Conservation (phyloP, 2,797 vertebrate genomes). For the Apodemus agrarius region DNA sequence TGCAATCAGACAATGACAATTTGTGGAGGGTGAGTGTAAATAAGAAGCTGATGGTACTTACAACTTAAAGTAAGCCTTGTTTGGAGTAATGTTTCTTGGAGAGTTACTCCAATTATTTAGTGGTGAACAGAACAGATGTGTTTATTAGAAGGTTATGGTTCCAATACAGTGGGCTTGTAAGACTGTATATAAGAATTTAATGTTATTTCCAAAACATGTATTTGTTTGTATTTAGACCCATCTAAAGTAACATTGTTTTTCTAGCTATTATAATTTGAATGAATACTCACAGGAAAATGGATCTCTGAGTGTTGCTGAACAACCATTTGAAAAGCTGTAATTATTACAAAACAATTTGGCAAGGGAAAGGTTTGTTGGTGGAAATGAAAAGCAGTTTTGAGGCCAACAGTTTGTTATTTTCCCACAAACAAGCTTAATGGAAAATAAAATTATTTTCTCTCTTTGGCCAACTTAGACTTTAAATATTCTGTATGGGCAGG, state of each 20-base stretch:
- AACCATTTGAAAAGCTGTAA: constrained; percentile 65
- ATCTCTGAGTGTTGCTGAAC: constrained; percentile 79
- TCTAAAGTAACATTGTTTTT: constrained; percentile 81
- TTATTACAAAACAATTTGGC: constrained; percentile 74
- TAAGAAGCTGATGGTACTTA: no score
- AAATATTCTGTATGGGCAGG: constrained; percentile 23
- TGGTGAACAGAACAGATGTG: background rate
- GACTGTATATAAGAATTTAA: background rate
- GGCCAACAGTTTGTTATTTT: constrained; percentile 75
- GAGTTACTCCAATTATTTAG: background rate
- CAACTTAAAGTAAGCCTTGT: background rate
- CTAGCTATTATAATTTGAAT: constrained; percentile 78
- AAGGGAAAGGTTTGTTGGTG: constrained; percentile 57
- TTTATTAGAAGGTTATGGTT: background rate
- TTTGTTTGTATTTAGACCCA: constrained; percentile 72
- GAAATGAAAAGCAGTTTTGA: constrained; percentile 75
- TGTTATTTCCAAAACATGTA: background rate
- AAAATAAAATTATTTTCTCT: constrained; percentile 75
- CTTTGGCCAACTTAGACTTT: constrained; percentile 65
- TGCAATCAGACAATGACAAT: background rate
- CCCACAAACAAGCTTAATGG: constrained; percentile 73
- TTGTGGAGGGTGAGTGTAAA: background rate
- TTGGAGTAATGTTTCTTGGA: background rate
- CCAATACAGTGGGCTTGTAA: background rate
- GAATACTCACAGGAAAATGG: constrained; percentile 75